Percentiles rank a stretch among this genome's conserved stretches.
These are phyloP conservation scores for Ischnus inquisitorius DNA, from an alignment of 2,888 invertebrate species.

Conservation along the genomic window DNA sequence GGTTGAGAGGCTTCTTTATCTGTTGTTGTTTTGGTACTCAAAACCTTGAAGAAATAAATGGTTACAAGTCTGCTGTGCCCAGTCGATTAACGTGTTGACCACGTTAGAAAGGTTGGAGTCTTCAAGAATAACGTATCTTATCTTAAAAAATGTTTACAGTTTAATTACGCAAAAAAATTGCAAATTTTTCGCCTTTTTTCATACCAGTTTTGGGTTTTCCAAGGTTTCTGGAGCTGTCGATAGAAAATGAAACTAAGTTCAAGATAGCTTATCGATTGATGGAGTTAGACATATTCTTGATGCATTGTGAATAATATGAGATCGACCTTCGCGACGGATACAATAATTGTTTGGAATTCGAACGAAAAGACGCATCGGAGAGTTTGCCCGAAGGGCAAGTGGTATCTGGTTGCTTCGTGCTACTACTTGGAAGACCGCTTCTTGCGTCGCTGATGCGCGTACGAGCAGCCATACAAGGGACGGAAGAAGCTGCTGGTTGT, in stretches of 20 bases:
- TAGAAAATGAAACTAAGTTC: neutral
- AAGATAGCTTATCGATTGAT: neutral
- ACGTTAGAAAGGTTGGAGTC: neutral
- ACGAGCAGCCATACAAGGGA: constrained; percentile 41
- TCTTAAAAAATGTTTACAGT: too few relatives aligned
- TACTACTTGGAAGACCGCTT: constrained; percentile 43
- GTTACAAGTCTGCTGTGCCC: neutral
- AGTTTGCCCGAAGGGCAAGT: neutral
- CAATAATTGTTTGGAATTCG: neutral
- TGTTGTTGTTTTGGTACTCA: neutral
- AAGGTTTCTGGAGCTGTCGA: neutral
- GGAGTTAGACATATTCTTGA: neutral
- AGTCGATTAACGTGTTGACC: neutral
- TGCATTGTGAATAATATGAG: neutral
- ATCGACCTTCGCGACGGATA: neutral
- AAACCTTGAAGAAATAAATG: constrained; percentile 12
- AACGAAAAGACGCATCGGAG: neutral
- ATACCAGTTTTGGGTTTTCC: too few relatives aligned
- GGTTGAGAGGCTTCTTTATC: neutral
- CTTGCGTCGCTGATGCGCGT: constrained; percentile 26
- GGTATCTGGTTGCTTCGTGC: constrained; percentile 28
- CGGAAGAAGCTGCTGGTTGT: constrained; percentile 23
- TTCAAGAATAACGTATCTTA: too few relatives aligned
- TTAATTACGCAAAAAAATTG: too few relatives aligned
- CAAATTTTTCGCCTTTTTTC: too few relatives aligned